Base-by-base conservation (phyloP, 2,888 invertebrate genomes). In the Epiperipatus broadwayi region DNA sequence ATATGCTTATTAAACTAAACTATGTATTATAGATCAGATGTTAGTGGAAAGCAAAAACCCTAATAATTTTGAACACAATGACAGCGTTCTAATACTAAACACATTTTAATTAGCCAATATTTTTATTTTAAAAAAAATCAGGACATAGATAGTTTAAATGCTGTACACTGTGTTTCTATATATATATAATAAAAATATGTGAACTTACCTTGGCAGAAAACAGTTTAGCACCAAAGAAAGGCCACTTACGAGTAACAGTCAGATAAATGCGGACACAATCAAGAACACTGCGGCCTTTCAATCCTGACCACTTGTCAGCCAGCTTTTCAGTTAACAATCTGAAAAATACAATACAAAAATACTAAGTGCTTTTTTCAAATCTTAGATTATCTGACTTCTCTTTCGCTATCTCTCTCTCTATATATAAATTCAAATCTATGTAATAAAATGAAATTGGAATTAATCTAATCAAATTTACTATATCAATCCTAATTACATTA, bases 181-280 rank as follows among this genome's bases (percentile, higher is more conserved):
- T 32, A 21, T 25, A 31, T 8, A 21, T 31, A 21, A 21, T 27
- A 30, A 14, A 27, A 12, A 18, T 19, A 12, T 33, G n/a, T n/a
- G n/a, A 25, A 22, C 47, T 47, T 56, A 83, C 81, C 66, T 78
- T 75, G 20, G 81, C 83, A 62, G 80, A 80, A 63, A 87, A 91
- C 15, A 93, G 65, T 16, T 81, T 78, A 42, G 87, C 81, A 35
- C 89, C 89, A 55, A 87, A 91, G 64, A 78, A 85, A 5, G 84
- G 83, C 91, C 91, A 93, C 56, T 89, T 87, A 50, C 89, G 70
- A 7, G 85, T 81, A 53, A 89, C 91, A 44, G 85, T 89, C 49
- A 93, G 69, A 63, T 87, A 91, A 55, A 87, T 87, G 46, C 89
- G 69, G 35, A 91, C 85, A 58, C 91, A 91, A 63, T 93, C 91